These are phyloP conservation scores for Diadema setosum DNA, from an alignment of 35 echinoderm and acorn worm genomes.

Conservation along the genomic window DNA sequence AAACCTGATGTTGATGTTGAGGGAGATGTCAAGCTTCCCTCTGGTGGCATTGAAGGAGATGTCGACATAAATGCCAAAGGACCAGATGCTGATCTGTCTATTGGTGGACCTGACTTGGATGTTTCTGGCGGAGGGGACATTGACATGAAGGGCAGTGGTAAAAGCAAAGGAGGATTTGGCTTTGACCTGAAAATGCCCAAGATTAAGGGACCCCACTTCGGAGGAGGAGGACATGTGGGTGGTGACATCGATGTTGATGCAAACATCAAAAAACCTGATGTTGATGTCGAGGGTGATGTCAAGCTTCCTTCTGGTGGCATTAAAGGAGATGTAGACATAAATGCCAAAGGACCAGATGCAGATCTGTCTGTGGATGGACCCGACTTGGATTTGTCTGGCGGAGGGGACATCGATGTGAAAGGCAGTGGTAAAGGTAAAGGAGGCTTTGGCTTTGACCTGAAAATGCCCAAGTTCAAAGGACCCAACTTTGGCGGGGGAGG, in stretches of 20 bases:
- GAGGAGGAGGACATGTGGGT: background rate
- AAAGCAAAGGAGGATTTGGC: slow-evolving; percentile 31
- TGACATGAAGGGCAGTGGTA: slow-evolving; percentile 6
- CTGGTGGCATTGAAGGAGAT: too few relatives aligned
- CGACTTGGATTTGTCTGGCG: slow-evolving; percentile 25
- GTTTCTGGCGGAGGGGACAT: slow-evolving; percentile 40
- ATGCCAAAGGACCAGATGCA: slow-evolving; percentile 16
- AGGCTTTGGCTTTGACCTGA: background rate
- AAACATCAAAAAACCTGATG: background rate
- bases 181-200: slow-evolving; percentile 63
- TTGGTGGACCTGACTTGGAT: background rate
- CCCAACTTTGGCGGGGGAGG: background rate
- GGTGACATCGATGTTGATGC: background rate
- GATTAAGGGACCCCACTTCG: background rate
- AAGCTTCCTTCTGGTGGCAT: background rate
- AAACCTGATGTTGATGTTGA: slow-evolving; percentile 24
- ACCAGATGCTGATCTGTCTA: slow-evolving; percentile 26
- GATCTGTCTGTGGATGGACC: background rate
- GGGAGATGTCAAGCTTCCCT: background rate
- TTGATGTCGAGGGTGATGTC: background rate
- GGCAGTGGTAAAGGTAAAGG: slow-evolving; percentile 7
- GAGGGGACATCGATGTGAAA: slow-evolving; percentile 29
- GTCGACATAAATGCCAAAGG: slow-evolving; percentile 53
- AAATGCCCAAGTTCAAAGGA: too few relatives aligned
- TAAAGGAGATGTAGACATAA: background rate